These are phyloP conservation scores for Andinoacara biseriatus DNA, from an alignment of 2,113 vertebrate species.

Conservation along the genomic window DNA sequence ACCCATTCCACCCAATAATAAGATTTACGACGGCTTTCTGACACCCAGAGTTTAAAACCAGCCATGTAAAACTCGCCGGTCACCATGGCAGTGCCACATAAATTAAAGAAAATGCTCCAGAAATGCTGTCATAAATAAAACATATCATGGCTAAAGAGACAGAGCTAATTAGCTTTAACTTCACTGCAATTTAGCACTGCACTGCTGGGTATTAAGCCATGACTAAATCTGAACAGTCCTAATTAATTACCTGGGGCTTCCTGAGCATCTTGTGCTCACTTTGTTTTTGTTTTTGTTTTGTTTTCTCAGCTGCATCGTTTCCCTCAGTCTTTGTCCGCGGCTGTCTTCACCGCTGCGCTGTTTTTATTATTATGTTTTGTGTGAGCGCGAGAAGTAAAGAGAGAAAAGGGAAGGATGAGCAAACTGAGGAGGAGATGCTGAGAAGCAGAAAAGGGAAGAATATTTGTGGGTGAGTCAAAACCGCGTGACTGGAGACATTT, in stretches of 20 bases:
- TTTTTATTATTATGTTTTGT: slow-evolving; percentile 26
- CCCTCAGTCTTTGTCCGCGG: background rate
- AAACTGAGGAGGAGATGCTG: background rate
- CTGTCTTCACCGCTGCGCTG: background rate
- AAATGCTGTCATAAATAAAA: slow-evolving; percentile 67
- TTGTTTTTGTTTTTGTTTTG: slow-evolving; percentile 11
- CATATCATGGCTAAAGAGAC: slow-evolving; percentile 38
- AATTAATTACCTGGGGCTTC: slow-evolving; percentile 65
- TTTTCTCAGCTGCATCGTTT: slow-evolving; percentile 28
- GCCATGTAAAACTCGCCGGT: slow-evolving; percentile 13
- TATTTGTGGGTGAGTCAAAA: background rate
- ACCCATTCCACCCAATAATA: slow-evolving; percentile 47
- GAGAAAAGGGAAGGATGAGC: background rate
- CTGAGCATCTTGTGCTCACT: slow-evolving; percentile 36
- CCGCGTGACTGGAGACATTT: background rate
- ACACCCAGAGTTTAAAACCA: slow-evolving; percentile 36
- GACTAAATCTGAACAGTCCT: slow-evolving; percentile 55
- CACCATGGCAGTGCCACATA: slow-evolving; percentile 15
- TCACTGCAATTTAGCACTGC: slow-evolving; percentile 45
- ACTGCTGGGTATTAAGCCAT: slow-evolving; percentile 58
- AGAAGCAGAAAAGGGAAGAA: background rate
- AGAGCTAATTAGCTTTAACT: slow-evolving; percentile 70
- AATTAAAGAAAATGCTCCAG: slow-evolving; percentile 34
- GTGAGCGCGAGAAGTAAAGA: background rate
- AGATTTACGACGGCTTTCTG: slow-evolving; percentile 56